phyloP scores from a whole-genome alignment of 2,888 invertebrate species.

The Graphium colonna region DNA sequence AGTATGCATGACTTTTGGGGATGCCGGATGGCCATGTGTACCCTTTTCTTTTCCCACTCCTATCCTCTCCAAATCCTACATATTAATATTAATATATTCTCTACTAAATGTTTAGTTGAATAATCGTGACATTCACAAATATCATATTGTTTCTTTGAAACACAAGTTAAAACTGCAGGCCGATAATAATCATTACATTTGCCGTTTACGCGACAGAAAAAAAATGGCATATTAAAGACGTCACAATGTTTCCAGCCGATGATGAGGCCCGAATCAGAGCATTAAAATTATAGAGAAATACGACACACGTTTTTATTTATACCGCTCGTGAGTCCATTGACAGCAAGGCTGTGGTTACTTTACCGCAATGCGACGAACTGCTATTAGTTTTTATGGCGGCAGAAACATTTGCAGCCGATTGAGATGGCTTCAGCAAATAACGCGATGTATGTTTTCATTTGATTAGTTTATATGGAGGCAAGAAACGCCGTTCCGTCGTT shows the following conservation, averaged over 20 bases:
- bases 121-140: no score
- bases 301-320: conserved; percentile 31
- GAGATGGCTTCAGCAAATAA: background rate
- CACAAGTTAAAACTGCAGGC: no score
- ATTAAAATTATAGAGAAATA: conserved; percentile 40
- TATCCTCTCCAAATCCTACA: no score
- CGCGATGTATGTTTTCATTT: background rate
- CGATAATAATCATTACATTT: background rate
- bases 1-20: no score
- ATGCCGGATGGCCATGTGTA: no score
- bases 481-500: no score
- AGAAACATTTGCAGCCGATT: background rate
- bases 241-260: conserved; percentile 15
- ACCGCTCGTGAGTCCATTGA: conserved; percentile 18
- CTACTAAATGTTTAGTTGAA: no score
- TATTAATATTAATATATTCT: no score
- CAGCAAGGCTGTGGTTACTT: conserved; percentile 10
- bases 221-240: conserved; percentile 11
- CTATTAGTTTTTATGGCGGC: conserved; percentile 6
- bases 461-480: background rate
- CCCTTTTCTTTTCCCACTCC: no score
- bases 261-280: conserved; percentile 37
- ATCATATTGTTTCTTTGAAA: no score
- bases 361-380: conserved; percentile 13
- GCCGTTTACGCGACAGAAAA: background rate